Conservation (phyloP, 2,888 invertebrate genomes). For the Spicauda simplicius region DNA sequence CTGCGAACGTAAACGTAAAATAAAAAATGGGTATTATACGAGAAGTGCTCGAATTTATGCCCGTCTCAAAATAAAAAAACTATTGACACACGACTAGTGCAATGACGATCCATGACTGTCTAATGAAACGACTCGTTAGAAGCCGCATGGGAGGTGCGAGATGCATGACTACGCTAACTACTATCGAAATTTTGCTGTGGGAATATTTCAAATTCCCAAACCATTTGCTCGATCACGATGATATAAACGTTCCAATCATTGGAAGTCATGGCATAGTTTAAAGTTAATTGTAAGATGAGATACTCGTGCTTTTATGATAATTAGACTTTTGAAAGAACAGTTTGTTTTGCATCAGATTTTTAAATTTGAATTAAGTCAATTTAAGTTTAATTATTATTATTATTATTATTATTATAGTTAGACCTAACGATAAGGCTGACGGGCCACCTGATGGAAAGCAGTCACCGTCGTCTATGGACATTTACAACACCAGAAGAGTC, state of each 20-base stretch:
- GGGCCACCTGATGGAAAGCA: too few relatives aligned
- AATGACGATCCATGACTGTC: constrained; percentile 21
- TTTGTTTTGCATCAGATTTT: too few relatives aligned
- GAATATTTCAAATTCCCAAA: constrained; percentile 27
- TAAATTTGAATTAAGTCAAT: too few relatives aligned
- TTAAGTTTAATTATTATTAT: too few relatives aligned
- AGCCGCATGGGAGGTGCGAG: constrained; percentile 53
- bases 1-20: too few relatives aligned
- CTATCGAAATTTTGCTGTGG: constrained; percentile 28
- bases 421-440: too few relatives aligned
- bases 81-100: not conserved
- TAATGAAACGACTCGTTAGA: constrained; percentile 50
- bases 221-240: constrained; percentile 29
- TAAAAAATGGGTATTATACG: too few relatives aligned
- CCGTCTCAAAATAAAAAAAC: not conserved
- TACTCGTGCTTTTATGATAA: too few relatives aligned
- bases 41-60: not conserved
- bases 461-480: too few relatives aligned
- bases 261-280: constrained; percentile 3
- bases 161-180: constrained; percentile 35
- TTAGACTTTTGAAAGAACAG: too few relatives aligned
- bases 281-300: not conserved
- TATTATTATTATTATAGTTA: too few relatives aligned
- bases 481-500: too few relatives aligned
- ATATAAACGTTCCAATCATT: constrained; percentile 17